These are phyloP conservation scores for Phalacrocorax brasilianus DNA, from an alignment of 2,113 vertebrate genomes.

Conservation along the genomic window DNA sequence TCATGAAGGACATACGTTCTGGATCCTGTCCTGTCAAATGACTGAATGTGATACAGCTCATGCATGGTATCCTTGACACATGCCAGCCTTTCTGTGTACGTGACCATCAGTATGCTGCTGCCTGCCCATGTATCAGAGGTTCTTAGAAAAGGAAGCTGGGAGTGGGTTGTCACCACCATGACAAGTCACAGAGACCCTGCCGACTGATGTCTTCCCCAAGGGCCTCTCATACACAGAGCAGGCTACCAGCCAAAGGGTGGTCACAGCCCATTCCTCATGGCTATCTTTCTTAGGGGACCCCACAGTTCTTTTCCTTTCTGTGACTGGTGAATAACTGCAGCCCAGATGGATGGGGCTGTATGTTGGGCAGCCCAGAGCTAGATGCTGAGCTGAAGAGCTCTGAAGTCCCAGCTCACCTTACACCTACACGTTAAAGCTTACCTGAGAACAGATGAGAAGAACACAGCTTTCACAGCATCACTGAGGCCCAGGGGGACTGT, in stretches of 20 bases:
- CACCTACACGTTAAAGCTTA: background rate
- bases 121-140: background rate
- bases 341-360: background rate
- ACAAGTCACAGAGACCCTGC: background rate
- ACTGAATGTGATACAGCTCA: background rate
- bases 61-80: background rate
- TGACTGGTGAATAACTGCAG: background rate
- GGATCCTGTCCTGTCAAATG: background rate
- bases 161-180: background rate
- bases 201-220: background rate
- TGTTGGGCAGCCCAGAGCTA: background rate
- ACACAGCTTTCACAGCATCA: background rate
- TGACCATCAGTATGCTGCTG: background rate
- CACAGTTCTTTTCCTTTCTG: background rate
- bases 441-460: background rate
- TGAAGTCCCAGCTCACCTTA: background rate
- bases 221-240: background rate
- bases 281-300: background rate
- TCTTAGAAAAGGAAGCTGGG: background rate
- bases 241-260: background rate
- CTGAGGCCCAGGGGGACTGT: background rate
- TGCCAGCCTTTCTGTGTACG: rapidly evolving
- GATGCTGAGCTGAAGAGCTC: background rate
- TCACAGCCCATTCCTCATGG: background rate
- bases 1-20: background rate